phyloP scores from a whole-genome alignment of 1,140 invertebrate genomes.

The Drosophila sp. region DNA sequence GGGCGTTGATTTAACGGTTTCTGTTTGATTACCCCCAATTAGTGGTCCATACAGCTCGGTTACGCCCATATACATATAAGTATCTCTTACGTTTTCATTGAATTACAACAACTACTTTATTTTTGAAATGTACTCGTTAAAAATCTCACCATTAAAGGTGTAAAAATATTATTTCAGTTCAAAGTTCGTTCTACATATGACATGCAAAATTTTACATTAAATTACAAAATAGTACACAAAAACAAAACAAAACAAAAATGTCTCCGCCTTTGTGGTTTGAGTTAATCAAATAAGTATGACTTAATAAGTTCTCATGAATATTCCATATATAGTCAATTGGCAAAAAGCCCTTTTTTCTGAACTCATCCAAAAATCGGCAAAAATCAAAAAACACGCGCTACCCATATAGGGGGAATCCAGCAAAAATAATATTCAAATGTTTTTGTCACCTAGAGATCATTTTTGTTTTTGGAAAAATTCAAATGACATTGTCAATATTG shows the following conservation, averaged over 20 bases:
- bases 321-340: constrained; percentile 6
- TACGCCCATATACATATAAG: background rate
- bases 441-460: no score
- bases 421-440: constrained; percentile 14
- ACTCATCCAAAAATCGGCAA: constrained; percentile 36
- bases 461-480: no score
- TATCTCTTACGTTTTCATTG: no score
- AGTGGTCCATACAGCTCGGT: constrained; percentile 4
- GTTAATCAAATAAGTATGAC: constrained; percentile 34
- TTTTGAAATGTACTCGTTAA: constrained; percentile 46
- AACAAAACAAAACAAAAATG: background rate
- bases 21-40: constrained; percentile 22
- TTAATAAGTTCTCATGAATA: constrained; percentile 38
- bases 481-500: no score
- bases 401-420: constrained; percentile 24
- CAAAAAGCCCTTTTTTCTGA: constrained; percentile 33
- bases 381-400: constrained; percentile 35
- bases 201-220: constrained; percentile 33
- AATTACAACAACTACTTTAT: constrained; percentile 9
- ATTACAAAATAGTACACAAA: constrained; percentile 15
- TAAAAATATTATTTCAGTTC: constrained; percentile 30
- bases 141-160: constrained; percentile 33
- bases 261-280: constrained; percentile 15
- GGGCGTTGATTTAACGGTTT: constrained; percentile 9
- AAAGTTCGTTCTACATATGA: constrained; percentile 37